phyloP scores from a whole-genome alignment of 1,140 invertebrate species.

The Drosophila pruinosa region DNA sequence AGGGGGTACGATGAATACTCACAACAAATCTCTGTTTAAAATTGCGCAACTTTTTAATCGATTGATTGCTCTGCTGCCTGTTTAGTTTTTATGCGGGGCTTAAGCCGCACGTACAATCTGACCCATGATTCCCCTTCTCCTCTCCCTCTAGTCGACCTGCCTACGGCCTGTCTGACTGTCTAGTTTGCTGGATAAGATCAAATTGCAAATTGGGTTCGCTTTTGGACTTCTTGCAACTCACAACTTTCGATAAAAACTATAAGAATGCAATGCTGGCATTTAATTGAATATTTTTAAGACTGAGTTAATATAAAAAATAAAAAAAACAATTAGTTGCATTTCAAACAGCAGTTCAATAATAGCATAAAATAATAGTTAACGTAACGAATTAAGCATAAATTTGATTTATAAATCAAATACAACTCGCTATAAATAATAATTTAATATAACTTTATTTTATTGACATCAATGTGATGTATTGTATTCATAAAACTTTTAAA shows the following conservation, averaged over 20 bases:
- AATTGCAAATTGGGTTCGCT: constrained; percentile 60
- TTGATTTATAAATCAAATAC: too few relatives aligned
- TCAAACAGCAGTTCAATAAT: too few relatives aligned
- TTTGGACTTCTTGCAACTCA: not conserved
- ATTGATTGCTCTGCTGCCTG: constrained; percentile 76
- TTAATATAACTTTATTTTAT: too few relatives aligned
- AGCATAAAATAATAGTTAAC: too few relatives aligned
- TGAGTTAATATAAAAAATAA: not conserved
- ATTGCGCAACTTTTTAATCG: constrained; percentile 64
- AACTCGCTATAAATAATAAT: too few relatives aligned
- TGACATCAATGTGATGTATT: too few relatives aligned
- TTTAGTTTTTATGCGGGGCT: constrained; percentile 69
- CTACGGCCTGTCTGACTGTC: constrained; percentile 1
- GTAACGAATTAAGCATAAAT: too few relatives aligned
- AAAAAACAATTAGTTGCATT: not conserved
- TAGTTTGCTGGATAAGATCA: constrained; percentile 54
- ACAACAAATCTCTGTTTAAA: constrained; percentile 44
- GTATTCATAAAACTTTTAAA: too few relatives aligned
- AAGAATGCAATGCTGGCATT: constrained; percentile 4
- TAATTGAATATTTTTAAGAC: constrained; percentile 25
- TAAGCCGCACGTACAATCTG: constrained; percentile 16
- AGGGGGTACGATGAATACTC: not conserved
- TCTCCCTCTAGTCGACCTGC: not conserved
- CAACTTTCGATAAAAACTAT: constrained; percentile 18
- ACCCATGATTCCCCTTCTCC: not conserved